Evolutionary conservation across 2,797 vertebrate genomes (phyloP), one percentile per base, ranked within the genome.

Genomic region (Manis crassicaudata): DNA sequence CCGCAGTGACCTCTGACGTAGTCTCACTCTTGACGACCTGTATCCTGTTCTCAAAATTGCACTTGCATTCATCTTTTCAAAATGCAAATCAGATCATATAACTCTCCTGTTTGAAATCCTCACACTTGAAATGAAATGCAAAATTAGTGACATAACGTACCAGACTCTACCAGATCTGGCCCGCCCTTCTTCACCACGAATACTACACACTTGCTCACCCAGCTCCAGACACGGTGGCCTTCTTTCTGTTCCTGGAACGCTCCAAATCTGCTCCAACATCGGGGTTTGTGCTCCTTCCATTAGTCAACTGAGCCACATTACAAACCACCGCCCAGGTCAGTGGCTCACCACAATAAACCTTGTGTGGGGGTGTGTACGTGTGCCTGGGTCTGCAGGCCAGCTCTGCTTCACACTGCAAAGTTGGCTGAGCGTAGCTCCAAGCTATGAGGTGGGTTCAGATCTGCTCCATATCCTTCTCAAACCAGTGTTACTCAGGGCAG

Each of bases 41-140:
- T 14, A 60, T 35, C 10, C 29, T 75, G 70, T 89, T 96, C 60
- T 73, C 54, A 88, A 52, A 11, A 85, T 16, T 73, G 10, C 32
- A 46, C 27, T 80, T 89, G 37, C 50, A 77, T 7, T 94, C 62
- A 63, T 68, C 67, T 94, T 94, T 92, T 81, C 27, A 58, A 92
- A 95, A 84, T 80, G 18, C 91, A 79, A 92, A 79, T 40, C 65
- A 90, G 56, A 75, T 92, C 18, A 29, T 27, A 35, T 11, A 32
- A 37, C n/a, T 70, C 29, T 70, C 23, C 62, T 54, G 50, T 35
- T 63, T 84, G 25, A 95, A 96, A 93, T 62, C n/a, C 8, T 91
- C n/a, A 89, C 13, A 68, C 12, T 40, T 91, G 62, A 25, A 92
- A 76, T 84, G 43, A 95, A 94, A 94, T 20, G 23, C 8, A 82